These are phyloP conservation scores for Podarcis cretensis DNA, from an alignment of 2,113 vertebrate genomes.

Conservation along the genomic window DNA sequence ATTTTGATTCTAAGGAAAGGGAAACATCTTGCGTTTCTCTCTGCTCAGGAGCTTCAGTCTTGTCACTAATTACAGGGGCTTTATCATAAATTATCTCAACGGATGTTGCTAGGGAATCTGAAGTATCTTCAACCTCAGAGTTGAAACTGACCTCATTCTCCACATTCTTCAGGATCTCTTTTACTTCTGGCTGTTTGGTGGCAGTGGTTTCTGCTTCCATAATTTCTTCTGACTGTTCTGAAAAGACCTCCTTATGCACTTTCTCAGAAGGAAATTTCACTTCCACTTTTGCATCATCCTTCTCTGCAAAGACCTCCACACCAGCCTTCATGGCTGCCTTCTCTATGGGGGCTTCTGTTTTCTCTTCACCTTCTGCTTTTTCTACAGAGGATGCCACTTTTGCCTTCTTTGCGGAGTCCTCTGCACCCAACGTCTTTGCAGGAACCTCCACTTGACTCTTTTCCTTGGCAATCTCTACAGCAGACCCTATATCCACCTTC, in stretches of 20 bases:
- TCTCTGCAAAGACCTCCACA: not conserved
- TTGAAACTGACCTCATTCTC: not conserved
- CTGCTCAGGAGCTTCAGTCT: conserved; percentile 17
- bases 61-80: not conserved
- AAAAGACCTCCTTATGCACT: not conserved
- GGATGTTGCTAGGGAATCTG: not conserved
- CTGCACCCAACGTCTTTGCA: not conserved
- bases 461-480: not conserved
- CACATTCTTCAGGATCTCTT: not conserved
- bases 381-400: not conserved
- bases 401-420: not conserved
- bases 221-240: not conserved
- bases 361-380: not conserved
- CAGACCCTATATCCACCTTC: not conserved
- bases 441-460: not conserved
- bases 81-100: not conserved
- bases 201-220: not conserved
- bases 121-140: not conserved
- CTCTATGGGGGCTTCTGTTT: not conserved
- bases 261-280: not conserved
- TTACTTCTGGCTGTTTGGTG: not conserved
- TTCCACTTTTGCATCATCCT: not conserved
- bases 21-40: not conserved
- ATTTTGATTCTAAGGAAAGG: not conserved
- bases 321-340: not conserved